phyloP scores from a whole-genome alignment of 2,797 vertebrate genomes.

The Notolepis coatsorum region DNA sequence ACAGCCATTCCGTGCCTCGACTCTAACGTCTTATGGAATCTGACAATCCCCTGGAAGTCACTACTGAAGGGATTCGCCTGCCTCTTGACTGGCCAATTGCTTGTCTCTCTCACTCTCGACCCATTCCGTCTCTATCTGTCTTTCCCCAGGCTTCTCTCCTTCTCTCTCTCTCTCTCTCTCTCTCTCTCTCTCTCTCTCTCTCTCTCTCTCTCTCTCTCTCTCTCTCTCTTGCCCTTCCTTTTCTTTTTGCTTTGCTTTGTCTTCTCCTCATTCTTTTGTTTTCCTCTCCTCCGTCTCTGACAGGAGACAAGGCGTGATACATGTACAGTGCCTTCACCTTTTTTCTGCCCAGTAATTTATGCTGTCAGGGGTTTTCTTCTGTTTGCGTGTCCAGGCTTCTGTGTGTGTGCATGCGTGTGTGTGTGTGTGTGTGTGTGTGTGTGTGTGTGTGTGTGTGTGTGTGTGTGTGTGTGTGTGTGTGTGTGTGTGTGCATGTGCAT shows the following conservation, averaged over 20 bases:
- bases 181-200: slow-evolving; percentile 7
- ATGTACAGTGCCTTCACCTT: slow-evolving; percentile 64
- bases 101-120: slow-evolving; percentile 20
- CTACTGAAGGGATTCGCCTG: slow-evolving; percentile 25
- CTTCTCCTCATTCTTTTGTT: slow-evolving; percentile 52
- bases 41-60: slow-evolving; percentile 52
- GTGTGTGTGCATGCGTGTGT: slow-evolving; percentile 41
- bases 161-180: neutral
- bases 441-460: neutral
- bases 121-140: neutral
- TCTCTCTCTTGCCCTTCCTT: slow-evolving; percentile 27
- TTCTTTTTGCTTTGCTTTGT: slow-evolving; percentile 12
- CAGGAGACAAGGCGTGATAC: slow-evolving; percentile 65
- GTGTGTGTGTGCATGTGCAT: neutral
- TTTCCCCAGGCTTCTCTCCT: slow-evolving; percentile 5
- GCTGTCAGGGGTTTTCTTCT: slow-evolving; percentile 66
- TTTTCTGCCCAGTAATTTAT: slow-evolving; percentile 66
- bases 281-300: slow-evolving; percentile 52
- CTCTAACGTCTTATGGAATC: slow-evolving; percentile 41
- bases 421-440: neutral
- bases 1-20: too few relatives aligned
- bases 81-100: slow-evolving; percentile 16
- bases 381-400: slow-evolving; percentile 60
- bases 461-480: too few relatives aligned
- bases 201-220: slow-evolving; percentile 21